Conservation (phyloP, 2,888 invertebrate species). For the Biston betularia region DNA sequence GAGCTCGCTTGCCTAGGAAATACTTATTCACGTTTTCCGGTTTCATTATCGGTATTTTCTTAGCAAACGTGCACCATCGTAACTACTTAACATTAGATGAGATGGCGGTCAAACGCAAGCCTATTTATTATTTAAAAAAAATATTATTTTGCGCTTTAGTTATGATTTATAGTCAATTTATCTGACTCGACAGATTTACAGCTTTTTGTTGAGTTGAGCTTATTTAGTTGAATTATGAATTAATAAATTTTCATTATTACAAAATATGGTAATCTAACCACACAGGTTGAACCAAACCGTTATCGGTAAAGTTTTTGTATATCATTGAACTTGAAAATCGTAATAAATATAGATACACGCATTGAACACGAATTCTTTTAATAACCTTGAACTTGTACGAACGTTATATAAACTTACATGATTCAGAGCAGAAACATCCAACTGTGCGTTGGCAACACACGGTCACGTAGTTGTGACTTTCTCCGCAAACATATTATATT, state of each 20-base stretch:
- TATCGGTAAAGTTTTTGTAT: not conserved
- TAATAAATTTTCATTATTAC: not conserved
- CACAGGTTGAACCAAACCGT: not conserved
- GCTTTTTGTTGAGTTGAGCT: not conserved
- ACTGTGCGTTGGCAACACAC: constrained; percentile 43
- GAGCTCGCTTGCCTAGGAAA: no score
- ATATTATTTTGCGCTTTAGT: not conserved
- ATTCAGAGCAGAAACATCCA: constrained; percentile 50
- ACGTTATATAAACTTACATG: constrained; percentile 42
- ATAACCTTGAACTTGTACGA: constrained; percentile 67
- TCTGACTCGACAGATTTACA: not conserved
- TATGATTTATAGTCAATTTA: constrained; percentile 2
- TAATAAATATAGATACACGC: no score
- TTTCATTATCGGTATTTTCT: no score
- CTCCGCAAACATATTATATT: constrained; percentile 29
- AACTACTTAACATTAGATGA: no score
- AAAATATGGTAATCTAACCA: no score
- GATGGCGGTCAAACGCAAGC: no score
- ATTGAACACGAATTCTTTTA: constrained; percentile 47
- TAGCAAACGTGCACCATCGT: no score
- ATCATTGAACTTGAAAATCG: not conserved
- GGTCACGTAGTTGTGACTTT: constrained; percentile 31
- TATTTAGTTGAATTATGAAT: not conserved
- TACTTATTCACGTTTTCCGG: no score
- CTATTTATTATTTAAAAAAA: no score